These are phyloP conservation scores for Vidua macroura DNA, from an alignment of 2,113 vertebrate genomes.

Conservation along the genomic window DNA sequence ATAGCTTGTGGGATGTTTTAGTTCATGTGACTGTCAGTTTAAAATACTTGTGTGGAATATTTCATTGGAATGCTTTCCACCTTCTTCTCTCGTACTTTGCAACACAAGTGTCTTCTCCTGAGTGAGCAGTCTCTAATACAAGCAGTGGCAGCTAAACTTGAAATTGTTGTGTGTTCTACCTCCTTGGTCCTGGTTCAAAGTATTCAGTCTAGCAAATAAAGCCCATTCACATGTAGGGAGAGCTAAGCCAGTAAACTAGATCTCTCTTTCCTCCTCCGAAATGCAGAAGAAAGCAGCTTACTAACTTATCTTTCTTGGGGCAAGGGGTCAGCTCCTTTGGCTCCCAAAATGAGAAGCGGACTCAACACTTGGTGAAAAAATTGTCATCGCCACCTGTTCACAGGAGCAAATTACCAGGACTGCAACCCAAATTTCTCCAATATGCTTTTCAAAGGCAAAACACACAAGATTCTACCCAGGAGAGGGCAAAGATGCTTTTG, in stretches of 20 bases:
- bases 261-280: background rate
- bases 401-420: background rate
- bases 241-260: background rate
- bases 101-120: background rate
- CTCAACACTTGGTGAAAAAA: background rate
- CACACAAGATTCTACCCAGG: background rate
- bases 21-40: conserved; percentile 24
- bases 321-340: background rate
- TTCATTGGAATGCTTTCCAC: background rate
- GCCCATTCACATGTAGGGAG: background rate
- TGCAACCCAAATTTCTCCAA: background rate
- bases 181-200: background rate
- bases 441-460: background rate
- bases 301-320: background rate
- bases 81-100: background rate
- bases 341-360: background rate
- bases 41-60: conserved; percentile 20
- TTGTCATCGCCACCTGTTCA: background rate
- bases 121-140: background rate
- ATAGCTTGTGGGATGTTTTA: conserved; percentile 14
- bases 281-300: background rate
- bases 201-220: background rate
- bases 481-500: background rate
- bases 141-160: background rate
- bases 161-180: background rate